phyloP scores from a whole-genome alignment of 2,113 vertebrate genomes.

The Odobenus rosmarus region DNA sequence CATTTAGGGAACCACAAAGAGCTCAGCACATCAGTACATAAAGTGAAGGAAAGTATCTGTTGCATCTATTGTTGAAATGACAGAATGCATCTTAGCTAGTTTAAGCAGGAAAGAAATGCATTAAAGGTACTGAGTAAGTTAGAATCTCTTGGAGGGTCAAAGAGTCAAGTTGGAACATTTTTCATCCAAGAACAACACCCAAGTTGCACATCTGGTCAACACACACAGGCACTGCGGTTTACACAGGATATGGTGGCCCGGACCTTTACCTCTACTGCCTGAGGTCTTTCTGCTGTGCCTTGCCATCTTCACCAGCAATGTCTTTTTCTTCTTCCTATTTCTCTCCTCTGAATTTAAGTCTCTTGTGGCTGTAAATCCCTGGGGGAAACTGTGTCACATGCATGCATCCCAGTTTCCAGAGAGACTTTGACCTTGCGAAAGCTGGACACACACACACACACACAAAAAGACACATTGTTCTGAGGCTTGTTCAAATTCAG shows the following conservation, averaged over 20 bases:
- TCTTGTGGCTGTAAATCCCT: background rate
- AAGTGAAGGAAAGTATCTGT: background rate
- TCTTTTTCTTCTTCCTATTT: background rate
- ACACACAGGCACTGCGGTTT: background rate
- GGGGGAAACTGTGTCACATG: background rate
- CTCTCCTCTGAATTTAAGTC: background rate
- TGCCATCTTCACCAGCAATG: background rate
- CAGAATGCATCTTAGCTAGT: background rate
- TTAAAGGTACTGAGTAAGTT: background rate
- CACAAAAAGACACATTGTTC: background rate
- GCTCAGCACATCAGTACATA: background rate
- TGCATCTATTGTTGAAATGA: background rate
- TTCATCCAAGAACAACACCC: background rate
- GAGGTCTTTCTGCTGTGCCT: background rate
- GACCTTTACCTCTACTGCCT: background rate
- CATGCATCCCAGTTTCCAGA: background rate
- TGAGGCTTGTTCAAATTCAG: background rate
- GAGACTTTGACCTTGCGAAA: constrained; percentile 10
- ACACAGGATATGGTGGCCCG: background rate
- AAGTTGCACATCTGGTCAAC: background rate
- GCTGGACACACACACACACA: background rate
- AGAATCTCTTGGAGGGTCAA: background rate
- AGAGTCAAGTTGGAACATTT: constrained; percentile 5
- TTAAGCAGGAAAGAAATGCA: background rate
- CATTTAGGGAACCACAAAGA: background rate